Base-by-base conservation (phyloP, 1,140 invertebrate genomes). In the Camponotus pennsylvanicus region DNA sequence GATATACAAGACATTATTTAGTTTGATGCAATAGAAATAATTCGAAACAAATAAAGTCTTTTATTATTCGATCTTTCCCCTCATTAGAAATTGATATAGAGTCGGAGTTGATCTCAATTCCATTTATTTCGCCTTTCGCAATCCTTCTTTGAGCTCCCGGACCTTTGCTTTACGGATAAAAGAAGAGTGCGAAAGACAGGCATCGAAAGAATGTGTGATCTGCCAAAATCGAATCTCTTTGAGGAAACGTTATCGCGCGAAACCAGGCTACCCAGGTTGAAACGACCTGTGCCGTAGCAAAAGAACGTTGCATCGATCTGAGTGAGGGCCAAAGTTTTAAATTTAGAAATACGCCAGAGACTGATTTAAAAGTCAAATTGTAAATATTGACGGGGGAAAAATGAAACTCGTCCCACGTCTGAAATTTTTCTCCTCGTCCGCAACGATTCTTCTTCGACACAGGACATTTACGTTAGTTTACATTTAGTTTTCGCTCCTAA, bases 191-290 rank as follows among this genome's bases (percentile, higher is more conserved):
- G 55, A 63, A 57, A 83, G 79, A 73, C 67, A 83, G 55, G 27
- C 3, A 70, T 80, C 34, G 64, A 69, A 57, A 34, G 45, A 80
- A 80, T 55, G 77, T 70, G 45, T 34, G 64, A 34, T 57, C 27
- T 27, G 11, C 67, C 37, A 40, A 83, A 82, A 83, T 83, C 55
- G 55, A 83, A 83, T 83, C 55, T 49, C 42, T 83, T 83, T 83
- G 55, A 83, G 79, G 55, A 52, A 83, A 83, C 69, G 79, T 83
- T 83, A 83, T 83, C 79, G 27, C 40, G 18, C 52, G 52, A 82
- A 63, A 82, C 15, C 64, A 70, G 61, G 40, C 66, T 80, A 49
- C 37, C 21, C n/a, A 3, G 2, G n/a, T 27, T 27, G 18, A 34
- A 49, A 52, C 15, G 7, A n/a, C 1, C 21, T 40, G 40, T 27